Conservation (phyloP, 2,888 invertebrate species). For the Spialia ferax region DNA sequence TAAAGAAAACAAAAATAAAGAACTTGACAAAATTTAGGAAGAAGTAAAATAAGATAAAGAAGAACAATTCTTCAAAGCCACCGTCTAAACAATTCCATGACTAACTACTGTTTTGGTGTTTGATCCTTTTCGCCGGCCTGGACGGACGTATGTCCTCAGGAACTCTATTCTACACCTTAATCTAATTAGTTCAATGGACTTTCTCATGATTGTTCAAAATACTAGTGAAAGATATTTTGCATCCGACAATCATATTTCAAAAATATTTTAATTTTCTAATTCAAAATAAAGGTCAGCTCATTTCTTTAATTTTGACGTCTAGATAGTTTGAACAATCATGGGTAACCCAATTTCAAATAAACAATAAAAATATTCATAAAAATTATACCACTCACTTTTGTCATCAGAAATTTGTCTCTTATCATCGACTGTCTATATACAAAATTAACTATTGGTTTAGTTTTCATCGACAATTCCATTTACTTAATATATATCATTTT, state of each 20-base stretch:
- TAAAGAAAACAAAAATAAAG: too few species aligned
- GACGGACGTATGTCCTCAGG: constrained; percentile 83
- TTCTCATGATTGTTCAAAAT: neutral
- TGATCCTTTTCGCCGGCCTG: constrained; percentile 79
- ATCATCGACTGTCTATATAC: constrained; percentile 71
- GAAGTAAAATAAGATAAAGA: neutral
- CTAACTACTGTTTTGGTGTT: constrained; percentile 85
- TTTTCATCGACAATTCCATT: constrained; percentile 10
- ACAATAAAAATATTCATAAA: constrained; percentile 20
- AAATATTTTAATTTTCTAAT: too few species aligned
- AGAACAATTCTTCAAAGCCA: constrained; percentile 61
- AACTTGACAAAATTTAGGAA: neutral
- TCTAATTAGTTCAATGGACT: constrained; percentile 22
- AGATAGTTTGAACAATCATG: neutral
- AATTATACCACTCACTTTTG: constrained; percentile 49
- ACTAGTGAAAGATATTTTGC: neutral
- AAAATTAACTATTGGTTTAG: constrained; percentile 41
- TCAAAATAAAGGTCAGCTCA: neutral
- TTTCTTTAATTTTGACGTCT: neutral
- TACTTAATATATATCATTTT: neutral
- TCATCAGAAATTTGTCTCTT: constrained; percentile 68
- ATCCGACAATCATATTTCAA: too few species aligned
- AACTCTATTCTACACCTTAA: constrained; percentile 69
- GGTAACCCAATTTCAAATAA: neutral
- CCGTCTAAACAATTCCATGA: constrained; percentile 57